Percentiles rank a stretch among this genome's conserved stretches.
phyloP scores from a whole-genome alignment of 2,888 invertebrate species.

The Cabera pusaria region DNA sequence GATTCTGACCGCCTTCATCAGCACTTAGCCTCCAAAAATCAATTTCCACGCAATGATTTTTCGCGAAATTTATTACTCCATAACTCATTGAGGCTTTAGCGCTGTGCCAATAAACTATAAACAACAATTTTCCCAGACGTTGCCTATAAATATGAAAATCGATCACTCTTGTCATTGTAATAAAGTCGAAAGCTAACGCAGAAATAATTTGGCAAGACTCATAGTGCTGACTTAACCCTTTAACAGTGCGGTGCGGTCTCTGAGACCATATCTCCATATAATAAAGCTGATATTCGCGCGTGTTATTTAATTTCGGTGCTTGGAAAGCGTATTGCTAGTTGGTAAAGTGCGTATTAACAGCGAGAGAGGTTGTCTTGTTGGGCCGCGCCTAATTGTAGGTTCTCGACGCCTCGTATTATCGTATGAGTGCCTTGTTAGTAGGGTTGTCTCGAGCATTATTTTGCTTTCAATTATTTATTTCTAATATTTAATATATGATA shows the following conservation, averaged over 20 bases:
- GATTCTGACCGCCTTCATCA: conserved; percentile 5
- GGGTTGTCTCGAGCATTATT: too few relatives aligned
- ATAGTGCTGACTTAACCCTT: conserved; percentile 55
- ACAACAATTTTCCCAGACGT: conserved; percentile 59
- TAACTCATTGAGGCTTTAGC: conserved; percentile 54
- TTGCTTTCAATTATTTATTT: not conserved
- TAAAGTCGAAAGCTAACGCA: conserved; percentile 20
- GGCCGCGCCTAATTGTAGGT: conserved; percentile 76
- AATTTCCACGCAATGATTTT: conserved; percentile 69
- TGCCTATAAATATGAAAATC: conserved; percentile 23
- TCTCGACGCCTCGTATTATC: conserved; percentile 71
- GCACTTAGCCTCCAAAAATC: conserved; percentile 44
- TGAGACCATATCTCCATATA: conserved; percentile 25
- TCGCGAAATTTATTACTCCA: conserved; percentile 51
- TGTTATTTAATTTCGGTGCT: conserved; percentile 5
- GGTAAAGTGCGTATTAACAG: conserved; percentile 73
- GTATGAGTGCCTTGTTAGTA: conserved; percentile 49
- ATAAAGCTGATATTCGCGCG: conserved; percentile 34
- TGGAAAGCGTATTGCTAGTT: conserved; percentile 58
- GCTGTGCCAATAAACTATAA: conserved; percentile 73
- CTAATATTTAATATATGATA: not conserved
- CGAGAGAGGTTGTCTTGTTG: conserved; percentile 61
- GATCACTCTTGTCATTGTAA: conserved; percentile 23
- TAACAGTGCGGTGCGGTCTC: conserved; percentile 33
- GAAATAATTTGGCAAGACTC: conserved; percentile 39